Evolutionary conservation across 2,888 invertebrate species (phyloP).

Genomic region (Philaethria dido): DNA sequence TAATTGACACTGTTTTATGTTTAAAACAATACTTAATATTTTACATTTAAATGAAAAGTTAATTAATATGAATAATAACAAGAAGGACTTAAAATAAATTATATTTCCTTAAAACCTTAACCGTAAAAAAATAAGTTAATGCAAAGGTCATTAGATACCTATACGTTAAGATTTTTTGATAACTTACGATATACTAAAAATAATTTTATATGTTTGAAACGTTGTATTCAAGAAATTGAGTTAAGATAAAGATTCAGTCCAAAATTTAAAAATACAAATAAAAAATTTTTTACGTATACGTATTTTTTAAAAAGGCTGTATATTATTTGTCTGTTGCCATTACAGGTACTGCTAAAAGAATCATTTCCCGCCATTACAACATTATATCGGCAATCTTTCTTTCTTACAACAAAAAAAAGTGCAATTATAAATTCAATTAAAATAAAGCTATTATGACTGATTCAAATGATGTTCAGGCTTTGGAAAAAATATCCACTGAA

Average conservation of each 20-base stretch:
- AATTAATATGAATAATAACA: too few relatives aligned
- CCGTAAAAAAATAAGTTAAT: too few relatives aligned
- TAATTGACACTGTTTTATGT: too few relatives aligned
- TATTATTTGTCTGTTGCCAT: background rate
- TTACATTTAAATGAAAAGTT: too few relatives aligned
- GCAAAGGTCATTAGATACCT: too few relatives aligned
- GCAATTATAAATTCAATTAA: background rate
- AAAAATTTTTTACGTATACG: background rate
- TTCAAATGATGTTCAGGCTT: conserved; percentile 56
- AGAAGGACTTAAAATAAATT: too few relatives aligned
- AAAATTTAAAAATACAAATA: background rate
- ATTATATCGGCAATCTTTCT: background rate
- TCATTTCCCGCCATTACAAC: background rate
- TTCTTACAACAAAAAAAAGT: background rate
- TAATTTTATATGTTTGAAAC: background rate
- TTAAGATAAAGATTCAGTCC: background rate
- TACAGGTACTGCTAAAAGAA: background rate
- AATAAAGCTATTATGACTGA: conserved; percentile 55
- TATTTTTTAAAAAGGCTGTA: conserved; percentile 12
- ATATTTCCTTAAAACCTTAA: too few relatives aligned
- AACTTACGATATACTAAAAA: background rate
- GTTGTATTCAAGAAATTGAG: background rate
- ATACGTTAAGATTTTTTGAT: too few relatives aligned
- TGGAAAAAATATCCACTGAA: conserved; percentile 62
- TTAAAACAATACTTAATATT: too few relatives aligned